Evolutionary conservation across 2,888 invertebrate genomes (phyloP), one percentile per base, ranked within the genome.

Genomic region (Polyommatus iphigenia): DNA sequence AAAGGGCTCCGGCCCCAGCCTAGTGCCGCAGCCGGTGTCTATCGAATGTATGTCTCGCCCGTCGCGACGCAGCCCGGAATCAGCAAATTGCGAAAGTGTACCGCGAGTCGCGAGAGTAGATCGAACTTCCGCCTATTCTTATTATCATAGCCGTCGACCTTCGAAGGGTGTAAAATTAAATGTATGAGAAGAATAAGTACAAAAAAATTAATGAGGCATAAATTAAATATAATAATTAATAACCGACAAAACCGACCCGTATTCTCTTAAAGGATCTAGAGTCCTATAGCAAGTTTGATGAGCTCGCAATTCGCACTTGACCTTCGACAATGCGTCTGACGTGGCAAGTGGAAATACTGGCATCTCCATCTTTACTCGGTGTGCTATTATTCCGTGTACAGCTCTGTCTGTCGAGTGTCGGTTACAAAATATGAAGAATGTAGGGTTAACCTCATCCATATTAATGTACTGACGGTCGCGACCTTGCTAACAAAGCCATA

Each of bases 401-500:
- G 67, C 20, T 10, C 67, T 36, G 24, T 67, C 24, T 29, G 29
- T 62, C 62, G 10, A 8, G 20, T 62, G 13, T 18, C 71, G 71
- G 71, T 71, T 71, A 36, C 18, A 18, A 36, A 71, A 71, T 18
- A 71, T 15, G 36, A 32, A 36, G 18, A 36, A 18, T 36, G 36
- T 71, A 18, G 3, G 13, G 62, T 24, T 59, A 13, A 62, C 62
- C 62, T 62, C 62, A 62, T 10, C 4, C 10, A 62, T 62, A 62
- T 20, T 62, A 62, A 24, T 71, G 32, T 15, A 7, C 29, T 71
- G 36, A 71, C 32, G 36, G 29, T 71, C 36, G n/a, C 71, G 36
- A 71, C 71, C 71, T 71, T 71, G 71, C 29, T 7, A 18, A 36
- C 71, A 36, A 71, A 71, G 71, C 71, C 71, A 71, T 71, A 36